Conservation (phyloP, 2,797 vertebrate genomes). For the Sorex maritimensis region DNA sequence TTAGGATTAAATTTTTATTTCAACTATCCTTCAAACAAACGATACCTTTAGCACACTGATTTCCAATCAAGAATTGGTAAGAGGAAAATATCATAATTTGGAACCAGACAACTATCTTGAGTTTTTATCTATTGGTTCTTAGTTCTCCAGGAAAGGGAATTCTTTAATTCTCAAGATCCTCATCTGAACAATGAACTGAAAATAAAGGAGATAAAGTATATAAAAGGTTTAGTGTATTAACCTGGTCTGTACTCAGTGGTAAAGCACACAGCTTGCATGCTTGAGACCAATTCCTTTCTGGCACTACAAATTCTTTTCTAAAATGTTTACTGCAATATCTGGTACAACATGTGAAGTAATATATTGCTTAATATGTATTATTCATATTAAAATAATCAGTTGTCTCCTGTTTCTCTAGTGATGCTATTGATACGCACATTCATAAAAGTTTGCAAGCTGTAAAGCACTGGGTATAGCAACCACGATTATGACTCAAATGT, state of each 20-base stretch:
- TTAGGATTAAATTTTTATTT: constrained; percentile 18
- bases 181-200: constrained; percentile 12
- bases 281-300: too few species aligned
- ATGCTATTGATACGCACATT: neutral
- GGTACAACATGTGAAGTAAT: neutral
- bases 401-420: constrained; percentile 42
- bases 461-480: neutral
- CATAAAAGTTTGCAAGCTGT: constrained; percentile 9
- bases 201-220: constrained; percentile 42
- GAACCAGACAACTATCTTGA: constrained; percentile 10
- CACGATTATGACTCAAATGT: neutral
- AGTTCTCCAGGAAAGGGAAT: neutral
- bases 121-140: constrained; percentile 4
- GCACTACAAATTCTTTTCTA: too few species aligned
- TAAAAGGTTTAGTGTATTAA: constrained; percentile 22
- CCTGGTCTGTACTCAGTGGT: too few species aligned
- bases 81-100: constrained; percentile 21
- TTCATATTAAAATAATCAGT: neutral
- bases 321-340: constrained; percentile 1
- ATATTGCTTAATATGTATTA: neutral
- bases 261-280: too few species aligned
- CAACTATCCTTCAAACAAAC: constrained; percentile 54
- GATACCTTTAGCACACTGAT: neutral
- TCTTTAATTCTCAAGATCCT: constrained; percentile 4
- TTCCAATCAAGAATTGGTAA: constrained; percentile 18